Evolutionary conservation across 2,888 invertebrate genomes (phyloP), one percentile per base, ranked within the genome.

Genomic region (Chorisops tibialis): DNA sequence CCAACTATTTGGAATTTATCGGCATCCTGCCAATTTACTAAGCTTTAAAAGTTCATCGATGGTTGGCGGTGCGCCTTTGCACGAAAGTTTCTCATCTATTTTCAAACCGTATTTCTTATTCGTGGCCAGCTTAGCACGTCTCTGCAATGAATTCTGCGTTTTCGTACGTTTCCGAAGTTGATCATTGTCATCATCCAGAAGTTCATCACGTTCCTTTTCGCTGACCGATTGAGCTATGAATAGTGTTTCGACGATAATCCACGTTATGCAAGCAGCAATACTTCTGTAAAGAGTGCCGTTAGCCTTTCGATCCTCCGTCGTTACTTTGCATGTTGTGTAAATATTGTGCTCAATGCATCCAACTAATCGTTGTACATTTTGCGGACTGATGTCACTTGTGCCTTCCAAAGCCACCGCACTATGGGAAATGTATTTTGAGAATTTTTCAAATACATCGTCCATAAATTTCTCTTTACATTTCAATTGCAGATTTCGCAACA

Each of bases 301-400:
- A 11, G 30, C 11, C 18, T 45, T 30, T 30, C 24, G 56, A 24
- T 56, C 56, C 21, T 56, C 56, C 16, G 45, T 12, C 1, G 16
- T 14, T 11, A 56, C 30, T 30, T 56, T 56, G 16, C 56, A 56
- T 2, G 56, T 56, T n/a, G 24, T 1, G 16, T 19, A 56, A 35
- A 56, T 56, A 24, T 56, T 56, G 16, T 43, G 18, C 19, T 56
- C 24, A 18, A 56, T 45, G 45, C 43, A 43, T 30, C 30, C 16
- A 18, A 56, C 30, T 18, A 56, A 43, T 11, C 56, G 56, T 30
- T 56, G 45, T 5, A 56, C 56, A 56, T 56, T 56, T 16, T 35
- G 14, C 1, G 56, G 56, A 56, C 30, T 43, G 14, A 56, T 9
- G 11, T 56, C 45, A n/a, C 9, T 11, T n/a, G 11, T 16, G 14